Evolutionary conservation across 2,113 vertebrate species (phyloP).

Genomic region (Takifugu flavidus): DNA sequence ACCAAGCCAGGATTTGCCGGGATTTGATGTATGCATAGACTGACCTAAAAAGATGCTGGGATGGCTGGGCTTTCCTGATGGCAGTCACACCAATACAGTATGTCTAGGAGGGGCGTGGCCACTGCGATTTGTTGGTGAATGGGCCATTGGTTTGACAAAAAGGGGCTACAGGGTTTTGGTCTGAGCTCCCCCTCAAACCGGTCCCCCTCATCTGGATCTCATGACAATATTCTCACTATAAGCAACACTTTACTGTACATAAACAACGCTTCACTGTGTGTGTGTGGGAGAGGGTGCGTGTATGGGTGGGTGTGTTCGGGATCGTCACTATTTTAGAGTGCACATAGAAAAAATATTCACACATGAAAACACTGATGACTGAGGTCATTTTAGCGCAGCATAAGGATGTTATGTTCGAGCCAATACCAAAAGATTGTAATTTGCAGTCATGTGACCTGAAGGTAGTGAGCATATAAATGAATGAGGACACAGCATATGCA

Average conservation of each 20-base stretch:
- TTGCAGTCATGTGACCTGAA: too few relatives aligned
- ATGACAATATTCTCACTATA: background rate
- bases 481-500: too few relatives aligned
- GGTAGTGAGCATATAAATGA: too few relatives aligned
- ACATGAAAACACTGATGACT: too few relatives aligned
- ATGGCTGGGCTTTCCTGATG: slow-evolving; percentile 24
- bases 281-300: too few relatives aligned
- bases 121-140: slow-evolving; percentile 10
- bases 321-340: too few relatives aligned
- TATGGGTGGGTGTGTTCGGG: background rate
- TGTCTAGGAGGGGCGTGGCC: background rate
- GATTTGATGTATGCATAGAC: slow-evolving; percentile 30
- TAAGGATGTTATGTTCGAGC: too few relatives aligned
- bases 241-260: background rate
- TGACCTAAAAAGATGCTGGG: slow-evolving; percentile 48
- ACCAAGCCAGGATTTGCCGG: slow-evolving; percentile 27
- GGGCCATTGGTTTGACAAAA: background rate
- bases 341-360: too few relatives aligned
- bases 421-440: too few relatives aligned
- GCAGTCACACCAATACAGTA: slow-evolving; percentile 8
- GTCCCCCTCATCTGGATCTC: slow-evolving; percentile 18
- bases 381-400: too few relatives aligned
- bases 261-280: too few relatives aligned
- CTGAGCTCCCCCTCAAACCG: background rate
- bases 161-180: background rate